phyloP scores from a whole-genome alignment of 2,797 vertebrate genomes.

The Pseudotriccus pelzelni region DNA sequence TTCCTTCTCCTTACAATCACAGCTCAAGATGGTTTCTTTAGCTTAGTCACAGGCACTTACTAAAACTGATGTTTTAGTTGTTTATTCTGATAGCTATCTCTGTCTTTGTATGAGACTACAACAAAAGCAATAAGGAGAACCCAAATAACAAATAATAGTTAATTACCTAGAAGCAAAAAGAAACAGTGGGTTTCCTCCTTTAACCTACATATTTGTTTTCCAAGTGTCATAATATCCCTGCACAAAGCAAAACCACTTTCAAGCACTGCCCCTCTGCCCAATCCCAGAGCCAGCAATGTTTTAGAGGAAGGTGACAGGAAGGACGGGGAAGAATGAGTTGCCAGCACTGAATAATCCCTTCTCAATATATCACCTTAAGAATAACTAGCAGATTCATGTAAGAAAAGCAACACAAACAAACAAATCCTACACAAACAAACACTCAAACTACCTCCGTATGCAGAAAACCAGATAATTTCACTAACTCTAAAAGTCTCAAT shows the following conservation, averaged over 20 bases:
- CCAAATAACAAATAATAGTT: neutral
- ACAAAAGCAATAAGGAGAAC: neutral
- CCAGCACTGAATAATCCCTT: neutral
- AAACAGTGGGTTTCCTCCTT: neutral
- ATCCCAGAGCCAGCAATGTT: neutral
- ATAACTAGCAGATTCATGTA: neutral
- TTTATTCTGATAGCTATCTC: neutral
- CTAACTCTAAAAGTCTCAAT: neutral
- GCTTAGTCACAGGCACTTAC: neutral
- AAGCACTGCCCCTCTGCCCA: neutral
- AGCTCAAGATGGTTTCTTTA: neutral
- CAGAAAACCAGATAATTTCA: neutral
- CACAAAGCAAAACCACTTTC: neutral
- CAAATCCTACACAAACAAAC: neutral
- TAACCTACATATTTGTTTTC: neutral
- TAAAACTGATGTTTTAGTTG: neutral
- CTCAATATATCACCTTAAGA: neutral
- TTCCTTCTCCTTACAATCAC: neutral
- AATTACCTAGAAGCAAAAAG: neutral
- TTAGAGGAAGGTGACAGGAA: neutral
- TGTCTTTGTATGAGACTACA: fast-evolving
- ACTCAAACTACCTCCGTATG: neutral
- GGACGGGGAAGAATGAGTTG: neutral
- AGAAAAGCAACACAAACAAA: neutral
- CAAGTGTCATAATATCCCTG: neutral